Base-by-base conservation (phyloP, 2,113 vertebrate species). In the Ptilorrhoa leucosticta region DNA sequence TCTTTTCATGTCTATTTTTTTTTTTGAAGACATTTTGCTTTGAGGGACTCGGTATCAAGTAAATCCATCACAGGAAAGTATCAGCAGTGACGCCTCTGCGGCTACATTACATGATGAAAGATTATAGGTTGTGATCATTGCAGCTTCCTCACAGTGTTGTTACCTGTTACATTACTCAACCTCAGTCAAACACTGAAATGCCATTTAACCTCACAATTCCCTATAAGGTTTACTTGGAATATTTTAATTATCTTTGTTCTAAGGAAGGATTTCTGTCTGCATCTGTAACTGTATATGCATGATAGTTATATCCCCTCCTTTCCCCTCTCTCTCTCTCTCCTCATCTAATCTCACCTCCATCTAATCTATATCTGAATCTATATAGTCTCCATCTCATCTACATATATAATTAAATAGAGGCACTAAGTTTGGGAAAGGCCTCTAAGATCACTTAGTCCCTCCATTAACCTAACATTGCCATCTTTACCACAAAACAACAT, bases 1-100 rank as follows among this genome's bases (percentile, higher is more conserved):
- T 86, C 17, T n/a, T 60, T 92, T 65, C 26, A 44, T 51, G 19
- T 48, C 11, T 6, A 17, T 50, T 65, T 63, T 31, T 23, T 44
- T 80, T 58, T n/a, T n/a, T n/a, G n/a, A 12, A 37, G 40, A 51
- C 11, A 42, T 83, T 94, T 94, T 93, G 15, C 51, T 80, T 88
- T 27, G 70, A 47, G 61, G 27, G 47, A 58, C 65, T 58, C 82
- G 13, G 9, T 42, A 79, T 63, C 39, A 83, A 83, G 31, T 87
- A 93, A 96, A 95, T 94, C 65, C 47, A 83, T 93, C 89, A 95
- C 68, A 72, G 71, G 22, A 82, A 89, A 91, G 8, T 68, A 93
- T 73, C 70, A 78, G 45, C 39, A 37, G 24, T 92, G 54, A 80
- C 82, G 93, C 23, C 6, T 90, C 22, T 44, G 39, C 9, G 28